Evolutionary conservation across 2,113 vertebrate species (phyloP).

Genomic region (Urocolius indicus): DNA sequence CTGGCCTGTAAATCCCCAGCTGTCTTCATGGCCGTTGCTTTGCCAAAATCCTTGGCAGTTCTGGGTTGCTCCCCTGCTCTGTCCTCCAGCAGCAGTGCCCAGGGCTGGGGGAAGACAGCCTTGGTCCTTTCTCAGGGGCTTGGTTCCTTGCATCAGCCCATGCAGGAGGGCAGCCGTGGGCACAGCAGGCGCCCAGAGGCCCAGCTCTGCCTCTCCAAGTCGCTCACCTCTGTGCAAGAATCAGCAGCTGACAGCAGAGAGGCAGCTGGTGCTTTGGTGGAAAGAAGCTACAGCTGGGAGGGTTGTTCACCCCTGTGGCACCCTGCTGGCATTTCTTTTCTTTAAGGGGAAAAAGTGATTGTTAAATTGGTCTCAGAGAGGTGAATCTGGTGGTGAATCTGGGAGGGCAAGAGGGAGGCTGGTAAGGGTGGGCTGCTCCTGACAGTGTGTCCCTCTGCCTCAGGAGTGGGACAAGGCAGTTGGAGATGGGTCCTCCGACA

Average conservation of each 20-base stretch:
- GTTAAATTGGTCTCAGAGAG: rapidly evolving
- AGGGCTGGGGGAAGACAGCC: not conserved
- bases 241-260: not conserved
- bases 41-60: not conserved
- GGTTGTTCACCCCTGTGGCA: not conserved
- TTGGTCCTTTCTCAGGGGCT: not conserved
- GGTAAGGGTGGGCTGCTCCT: not conserved
- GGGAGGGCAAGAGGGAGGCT: not conserved
- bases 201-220: not conserved
- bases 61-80: not conserved
- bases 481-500: not conserved
- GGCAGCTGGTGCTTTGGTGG: not conserved
- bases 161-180: not conserved
- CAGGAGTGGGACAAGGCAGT: not conserved
- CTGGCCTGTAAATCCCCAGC: not conserved
- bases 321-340: not conserved
- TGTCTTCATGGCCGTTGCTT: not conserved
- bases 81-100: not conserved
- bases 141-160: not conserved
- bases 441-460: not conserved
- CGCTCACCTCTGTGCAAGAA: rapidly evolving
- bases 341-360: not conserved
- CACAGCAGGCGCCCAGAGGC: rapidly evolving
- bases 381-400: not conserved
- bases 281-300: not conserved